These are phyloP conservation scores for Lagocephalus sceleratus DNA, from an alignment of 2,797 vertebrate genomes.

Conservation along the genomic window DNA sequence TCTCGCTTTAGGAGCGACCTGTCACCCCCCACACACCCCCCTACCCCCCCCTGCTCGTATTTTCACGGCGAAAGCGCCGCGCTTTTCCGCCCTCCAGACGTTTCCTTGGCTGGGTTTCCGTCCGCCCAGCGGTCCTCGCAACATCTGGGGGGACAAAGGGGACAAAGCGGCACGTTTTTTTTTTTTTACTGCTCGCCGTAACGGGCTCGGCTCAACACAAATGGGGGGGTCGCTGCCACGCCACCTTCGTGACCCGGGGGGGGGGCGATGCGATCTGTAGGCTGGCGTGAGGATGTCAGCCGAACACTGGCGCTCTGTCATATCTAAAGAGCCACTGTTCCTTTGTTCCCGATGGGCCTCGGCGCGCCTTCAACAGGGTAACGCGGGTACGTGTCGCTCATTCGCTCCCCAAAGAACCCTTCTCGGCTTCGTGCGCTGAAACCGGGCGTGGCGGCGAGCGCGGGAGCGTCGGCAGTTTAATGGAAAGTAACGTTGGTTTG, in stretches of 20 bases:
- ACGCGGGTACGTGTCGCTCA: slow-evolving; percentile 46
- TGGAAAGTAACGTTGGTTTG: slow-evolving; percentile 53
- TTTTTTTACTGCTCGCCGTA: slow-evolving; percentile 14
- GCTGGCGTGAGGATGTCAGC: slow-evolving; percentile 26
- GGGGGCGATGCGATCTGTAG: slow-evolving; percentile 44
- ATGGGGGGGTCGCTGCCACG: slow-evolving; percentile 37
- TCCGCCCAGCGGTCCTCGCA: slow-evolving; percentile 10
- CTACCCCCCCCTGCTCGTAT: slow-evolving; percentile 30
- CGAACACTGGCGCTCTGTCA: slow-evolving; percentile 54
- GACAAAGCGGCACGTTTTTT: slow-evolving; percentile 10
- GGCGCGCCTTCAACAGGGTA: slow-evolving; percentile 47
- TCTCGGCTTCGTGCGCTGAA: slow-evolving; percentile 52
- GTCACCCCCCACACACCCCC: slow-evolving; percentile 50
- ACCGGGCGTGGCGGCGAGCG: slow-evolving; percentile 52
- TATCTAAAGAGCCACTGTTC: slow-evolving; percentile 58
- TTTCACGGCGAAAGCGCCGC: slow-evolving; percentile 3
- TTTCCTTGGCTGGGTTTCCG: slow-evolving; percentile 4
- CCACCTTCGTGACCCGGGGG: slow-evolving; percentile 38
- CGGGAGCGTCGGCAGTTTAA: slow-evolving; percentile 48
- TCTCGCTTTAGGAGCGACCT: slow-evolving; percentile 25
- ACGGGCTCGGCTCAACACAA: slow-evolving; percentile 40
- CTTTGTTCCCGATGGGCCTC: slow-evolving; percentile 38
- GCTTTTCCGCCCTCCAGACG: slow-evolving; percentile 6
- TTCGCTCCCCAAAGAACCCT: slow-evolving; percentile 43
- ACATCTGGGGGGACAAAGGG: slow-evolving; percentile 39